These are phyloP conservation scores for Coryphaenoides rupestris DNA, from an alignment of 2,113 vertebrate genomes.

Conservation along the genomic window DNA sequence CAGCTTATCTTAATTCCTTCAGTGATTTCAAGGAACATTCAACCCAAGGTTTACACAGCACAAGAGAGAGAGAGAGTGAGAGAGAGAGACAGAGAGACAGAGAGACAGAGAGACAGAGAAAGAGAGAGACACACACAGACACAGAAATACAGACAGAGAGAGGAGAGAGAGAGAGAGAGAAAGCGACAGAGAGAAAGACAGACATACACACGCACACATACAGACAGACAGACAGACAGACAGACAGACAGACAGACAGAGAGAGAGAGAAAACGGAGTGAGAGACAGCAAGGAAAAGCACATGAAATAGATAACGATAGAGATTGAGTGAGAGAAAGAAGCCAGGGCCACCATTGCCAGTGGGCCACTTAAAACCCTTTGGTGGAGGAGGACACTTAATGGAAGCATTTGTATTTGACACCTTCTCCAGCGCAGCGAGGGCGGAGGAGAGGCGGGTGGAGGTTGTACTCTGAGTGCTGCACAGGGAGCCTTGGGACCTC, in stretches of 20 bases:
- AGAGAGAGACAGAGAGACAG: constrained; percentile 9
- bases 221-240: no score
- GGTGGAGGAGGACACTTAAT: constrained; percentile 68
- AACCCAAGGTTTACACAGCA: constrained; percentile 29
- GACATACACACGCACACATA: no score
- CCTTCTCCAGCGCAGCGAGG: constrained; percentile 49
- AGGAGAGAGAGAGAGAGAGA: no score
- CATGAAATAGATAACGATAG: no score
- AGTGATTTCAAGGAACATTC: constrained; percentile 46
- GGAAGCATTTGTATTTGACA: constrained; percentile 66
- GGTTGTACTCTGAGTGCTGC: no score
- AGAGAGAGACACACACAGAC: constrained; percentile 6
- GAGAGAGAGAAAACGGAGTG: no score
- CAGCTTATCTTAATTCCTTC: constrained; percentile 64
- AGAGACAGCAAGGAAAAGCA: no score
- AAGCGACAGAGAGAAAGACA: no score
- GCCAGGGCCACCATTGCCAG: constrained; percentile 55
- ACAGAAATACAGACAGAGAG: no score
- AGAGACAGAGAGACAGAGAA: neutral
- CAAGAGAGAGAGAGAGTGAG: constrained; percentile 21
- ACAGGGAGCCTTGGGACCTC: neutral
- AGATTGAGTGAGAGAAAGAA: constrained; percentile 27
- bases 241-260: no score
- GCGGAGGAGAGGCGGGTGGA: constrained; percentile 44
- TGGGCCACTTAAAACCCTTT: constrained; percentile 63